A percentile compares a stretch with the other conserved stretches of the same genome.
phyloP scores from a whole-genome alignment of 37 sponge, comb jelly and placozoan genomes.

The Halisarca cf. caerulea region DNA sequence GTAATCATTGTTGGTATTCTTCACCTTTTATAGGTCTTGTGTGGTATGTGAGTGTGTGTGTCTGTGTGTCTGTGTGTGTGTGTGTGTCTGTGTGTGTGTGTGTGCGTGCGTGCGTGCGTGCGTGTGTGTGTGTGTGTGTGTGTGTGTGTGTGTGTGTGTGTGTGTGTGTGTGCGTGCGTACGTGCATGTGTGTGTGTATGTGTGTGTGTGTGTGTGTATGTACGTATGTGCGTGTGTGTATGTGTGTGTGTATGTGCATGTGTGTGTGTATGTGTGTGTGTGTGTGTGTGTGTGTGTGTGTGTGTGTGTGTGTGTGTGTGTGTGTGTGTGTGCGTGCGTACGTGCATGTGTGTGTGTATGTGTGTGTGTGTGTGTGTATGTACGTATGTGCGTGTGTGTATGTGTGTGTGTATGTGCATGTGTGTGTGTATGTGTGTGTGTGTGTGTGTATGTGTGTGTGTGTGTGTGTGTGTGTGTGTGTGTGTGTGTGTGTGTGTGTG shows the following conservation, averaged over 20 bases:
- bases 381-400: constrained; percentile 10
- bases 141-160: neutral
- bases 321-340: constrained; percentile 13
- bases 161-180: neutral
- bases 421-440: constrained; percentile 30
- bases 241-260: constrained; percentile 7
- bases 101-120: neutral
- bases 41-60: too few species aligned
- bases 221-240: neutral
- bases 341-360: constrained; percentile 23
- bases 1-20: too few species aligned
- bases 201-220: too few species aligned
- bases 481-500: constrained; percentile 25
- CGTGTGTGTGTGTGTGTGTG: neutral
- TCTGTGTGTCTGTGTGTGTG: neutral
- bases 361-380: constrained; percentile 26
- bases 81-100: neutral
- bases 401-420: constrained; percentile 13
- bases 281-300: constrained; percentile 42
- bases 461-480: constrained; percentile 10
- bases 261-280: constrained; percentile 35
- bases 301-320: constrained; percentile 32
- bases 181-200: neutral
- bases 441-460: constrained; percentile 23
- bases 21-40: too few species aligned